These are phyloP conservation scores for Crotalus tigris DNA, from an alignment of 2,113 vertebrate genomes.

Conservation along the genomic window DNA sequence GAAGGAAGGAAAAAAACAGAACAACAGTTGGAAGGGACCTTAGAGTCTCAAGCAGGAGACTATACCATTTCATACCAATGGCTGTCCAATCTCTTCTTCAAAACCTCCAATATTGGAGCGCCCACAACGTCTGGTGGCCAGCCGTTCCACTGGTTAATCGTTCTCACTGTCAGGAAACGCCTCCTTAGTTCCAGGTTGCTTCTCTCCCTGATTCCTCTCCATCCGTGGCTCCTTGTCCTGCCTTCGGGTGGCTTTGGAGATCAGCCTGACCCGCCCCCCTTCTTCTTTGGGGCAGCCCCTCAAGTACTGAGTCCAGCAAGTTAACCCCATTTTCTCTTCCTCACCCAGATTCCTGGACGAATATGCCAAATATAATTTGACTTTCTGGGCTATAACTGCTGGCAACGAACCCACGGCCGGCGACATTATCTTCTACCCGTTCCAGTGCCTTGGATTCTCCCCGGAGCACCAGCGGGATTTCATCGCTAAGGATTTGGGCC, in stretches of 20 bases:
- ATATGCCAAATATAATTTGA: conserved; percentile 83
- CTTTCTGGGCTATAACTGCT: conserved; percentile 89
- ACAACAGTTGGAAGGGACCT: no score
- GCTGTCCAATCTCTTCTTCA: no score
- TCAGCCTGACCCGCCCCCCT: no score
- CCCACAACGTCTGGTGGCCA: background rate
- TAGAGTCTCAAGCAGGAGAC: no score
- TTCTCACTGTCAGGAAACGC: background rate
- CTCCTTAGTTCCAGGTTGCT: background rate
- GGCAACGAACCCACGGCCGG: conserved; percentile 92
- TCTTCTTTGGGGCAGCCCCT: background rate
- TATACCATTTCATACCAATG: no score
- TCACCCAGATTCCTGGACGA: conserved; percentile 86
- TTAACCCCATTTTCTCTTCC: background rate
- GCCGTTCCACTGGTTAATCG: background rate
- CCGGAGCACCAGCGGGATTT: conserved; percentile 89
- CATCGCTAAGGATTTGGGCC: conserved; percentile 86
- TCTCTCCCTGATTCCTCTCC: background rate
- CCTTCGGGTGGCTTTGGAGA: no score
- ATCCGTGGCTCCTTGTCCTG: background rate
- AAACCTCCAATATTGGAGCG: no score
- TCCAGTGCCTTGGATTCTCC: conserved; percentile 93
- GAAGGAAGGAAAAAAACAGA: background rate
- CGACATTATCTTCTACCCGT: conserved; percentile 83
- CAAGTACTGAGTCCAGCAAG: accelerated